A percentile compares a stretch with the other conserved stretches of the same genome.
Evolutionary conservation across 2,113 vertebrate species (phyloP).

Genomic region (Perognathus longimembris): DNA sequence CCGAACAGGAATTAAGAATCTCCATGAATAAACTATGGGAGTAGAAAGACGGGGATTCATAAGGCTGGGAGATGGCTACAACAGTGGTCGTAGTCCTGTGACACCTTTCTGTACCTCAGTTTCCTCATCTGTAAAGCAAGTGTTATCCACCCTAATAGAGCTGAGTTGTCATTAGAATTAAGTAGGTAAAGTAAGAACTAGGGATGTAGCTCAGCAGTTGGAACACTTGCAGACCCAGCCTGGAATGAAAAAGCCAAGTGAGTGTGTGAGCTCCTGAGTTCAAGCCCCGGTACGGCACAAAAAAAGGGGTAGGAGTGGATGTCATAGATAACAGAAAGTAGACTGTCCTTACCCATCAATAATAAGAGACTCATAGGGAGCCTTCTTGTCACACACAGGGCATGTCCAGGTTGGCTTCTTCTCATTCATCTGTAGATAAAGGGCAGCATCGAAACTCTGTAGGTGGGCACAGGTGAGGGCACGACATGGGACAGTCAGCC

Average conservation of each 20-base stretch:
- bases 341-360: slow-evolving; percentile 86
- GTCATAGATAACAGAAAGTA: not conserved
- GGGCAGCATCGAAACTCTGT: slow-evolving; percentile 88
- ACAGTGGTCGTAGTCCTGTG: not conserved
- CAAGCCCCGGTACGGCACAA: no score
- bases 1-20: slow-evolving; percentile 88
- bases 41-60: not conserved
- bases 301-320: not conserved
- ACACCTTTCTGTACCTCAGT: not conserved
- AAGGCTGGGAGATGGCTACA: not conserved
- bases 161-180: not conserved
- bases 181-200: not conserved
- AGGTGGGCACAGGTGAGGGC: slow-evolving; percentile 88
- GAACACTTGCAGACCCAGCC: not conserved
- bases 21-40: slow-evolving; percentile 87
- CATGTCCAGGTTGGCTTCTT: slow-evolving; percentile 90
- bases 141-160: not conserved
- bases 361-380: slow-evolving; percentile 87
- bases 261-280: not conserved
- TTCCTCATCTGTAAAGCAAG: not conserved
- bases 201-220: not conserved
- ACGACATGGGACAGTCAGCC: slow-evolving; percentile 85
- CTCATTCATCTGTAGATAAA: slow-evolving; percentile 90
- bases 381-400: slow-evolving; percentile 89
- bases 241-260: no score